Evolutionary conservation across 2,113 vertebrate genomes (phyloP), one percentile per base, ranked within the genome.

Genomic region (Petrocephalus zakoni): DNA sequence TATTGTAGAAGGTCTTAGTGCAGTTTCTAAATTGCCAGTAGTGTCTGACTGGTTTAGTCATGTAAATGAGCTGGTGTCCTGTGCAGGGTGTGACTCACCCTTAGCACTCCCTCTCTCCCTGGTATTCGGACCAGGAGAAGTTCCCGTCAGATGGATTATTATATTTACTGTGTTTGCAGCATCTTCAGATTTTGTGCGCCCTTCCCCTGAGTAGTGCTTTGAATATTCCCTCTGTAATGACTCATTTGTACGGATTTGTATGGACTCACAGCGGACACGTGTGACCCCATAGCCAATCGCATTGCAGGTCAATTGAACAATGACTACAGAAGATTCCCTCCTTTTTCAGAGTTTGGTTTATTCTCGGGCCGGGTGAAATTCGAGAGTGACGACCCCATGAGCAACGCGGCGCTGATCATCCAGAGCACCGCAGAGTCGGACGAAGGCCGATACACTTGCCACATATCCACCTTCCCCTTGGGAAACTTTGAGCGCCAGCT

Each of bases 401-500:
- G 29, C 11, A 90, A 95, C 90, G 93, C 94, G 0, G 92, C 94
- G 0, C 92, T 96, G 86, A 86, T 96, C 90, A 93, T 96, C 88
- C 56, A 84, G 78, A 90, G 2, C 90, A 96, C 95, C 0, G 92
- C 92, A 87, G 93, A 88, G 89, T 92, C 92, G 0, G 95, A 96
- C 84, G 90, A 94, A 34, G 96, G 94, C 55, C 86, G 1, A 4
- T 96, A 95, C 92, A 92, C 86, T 90, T 96, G 96, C 90, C 93
- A 92, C 84, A 92, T 96, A 92, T 86, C 92, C 92, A 93, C 93
- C 87, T 96, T 94, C 90, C 96, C 95, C 46, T 93, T 92, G 0
- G 96, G 96, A 11, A 96, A 92, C 93, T 96, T 95, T 8, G 94
- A 96, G 88, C 92, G 90, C 13, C 86, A 21, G 21, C 91, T 96